Evolutionary conservation across 2,113 vertebrate genomes (phyloP).

Genomic region (Theropithecus gelada): DNA sequence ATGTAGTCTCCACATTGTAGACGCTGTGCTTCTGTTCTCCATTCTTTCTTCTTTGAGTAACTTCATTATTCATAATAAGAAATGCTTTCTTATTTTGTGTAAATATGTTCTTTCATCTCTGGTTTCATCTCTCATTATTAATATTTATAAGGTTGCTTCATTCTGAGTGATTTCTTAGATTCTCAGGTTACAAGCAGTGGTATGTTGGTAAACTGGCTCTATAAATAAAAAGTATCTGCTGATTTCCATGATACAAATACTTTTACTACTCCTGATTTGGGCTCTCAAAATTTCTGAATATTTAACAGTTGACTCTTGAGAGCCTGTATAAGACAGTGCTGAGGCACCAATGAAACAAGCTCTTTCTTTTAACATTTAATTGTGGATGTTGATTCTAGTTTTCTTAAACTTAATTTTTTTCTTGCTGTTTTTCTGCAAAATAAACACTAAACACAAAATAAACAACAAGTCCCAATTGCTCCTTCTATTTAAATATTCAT

Average conservation of each 20-base stretch:
- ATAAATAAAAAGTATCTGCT: not conserved
- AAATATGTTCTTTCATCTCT: not conserved
- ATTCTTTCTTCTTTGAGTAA: not conserved
- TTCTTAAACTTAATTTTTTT: not conserved
- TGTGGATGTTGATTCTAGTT: not conserved
- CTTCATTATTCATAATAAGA: not conserved
- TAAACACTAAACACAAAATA: not conserved
- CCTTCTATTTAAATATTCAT: not conserved
- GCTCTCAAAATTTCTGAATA: not conserved
- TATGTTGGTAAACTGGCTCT: not conserved
- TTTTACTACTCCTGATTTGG: not conserved
- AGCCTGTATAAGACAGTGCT: not conserved
- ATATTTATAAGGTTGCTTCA: not conserved
- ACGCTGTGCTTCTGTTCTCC: not conserved
- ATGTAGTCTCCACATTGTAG: not conserved
- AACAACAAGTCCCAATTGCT: not conserved
- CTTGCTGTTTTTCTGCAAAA: not conserved
- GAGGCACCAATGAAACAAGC: not conserved
- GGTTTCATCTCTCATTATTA: not conserved
- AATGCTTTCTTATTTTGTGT: not conserved
- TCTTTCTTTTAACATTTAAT: not conserved
- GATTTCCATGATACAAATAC: not conserved
- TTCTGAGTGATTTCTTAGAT: constrained; percentile 19
- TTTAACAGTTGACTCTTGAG: not conserved
- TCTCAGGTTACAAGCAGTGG: not conserved